phyloP scores from a whole-genome alignment of 2,113 vertebrate species.

The Percopsis transmontana region DNA sequence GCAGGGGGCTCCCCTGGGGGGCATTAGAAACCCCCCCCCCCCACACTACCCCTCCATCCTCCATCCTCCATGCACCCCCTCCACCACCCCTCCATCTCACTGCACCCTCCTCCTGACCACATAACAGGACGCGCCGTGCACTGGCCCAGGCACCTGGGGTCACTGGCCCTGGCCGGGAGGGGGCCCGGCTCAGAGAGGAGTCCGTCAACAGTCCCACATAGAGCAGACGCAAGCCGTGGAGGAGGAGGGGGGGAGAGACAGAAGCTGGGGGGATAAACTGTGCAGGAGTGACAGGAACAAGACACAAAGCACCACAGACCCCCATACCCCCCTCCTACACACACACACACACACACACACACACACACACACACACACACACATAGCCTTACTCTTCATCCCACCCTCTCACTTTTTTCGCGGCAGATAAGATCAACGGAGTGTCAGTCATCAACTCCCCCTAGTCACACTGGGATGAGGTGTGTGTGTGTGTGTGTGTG shows the following conservation, averaged over 20 bases:
- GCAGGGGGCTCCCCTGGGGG: slow-evolving; percentile 58
- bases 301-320: slow-evolving; percentile 50
- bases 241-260: slow-evolving; percentile 26
- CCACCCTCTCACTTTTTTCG: slow-evolving; percentile 45
- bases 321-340: neutral
- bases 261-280: slow-evolving; percentile 39
- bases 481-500: slow-evolving; percentile 51
- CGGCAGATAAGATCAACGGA: slow-evolving; percentile 87
- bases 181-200: too few relatives aligned
- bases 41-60: slow-evolving; percentile 44
- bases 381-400: slow-evolving; percentile 21
- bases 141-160: too few relatives aligned
- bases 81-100: slow-evolving; percentile 16
- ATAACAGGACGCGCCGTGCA: too few relatives aligned
- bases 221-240: slow-evolving; percentile 43
- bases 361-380: slow-evolving; percentile 5
- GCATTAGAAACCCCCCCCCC: slow-evolving; percentile 56
- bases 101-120: too few relatives aligned
- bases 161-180: too few relatives aligned
- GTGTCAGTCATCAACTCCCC: slow-evolving; percentile 87
- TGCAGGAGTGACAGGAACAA: slow-evolving; percentile 59
- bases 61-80: slow-evolving; percentile 37
- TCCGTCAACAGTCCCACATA: neutral
- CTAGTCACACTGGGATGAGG: slow-evolving; percentile 89
- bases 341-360: slow-evolving; percentile 7